Percentiles rank a stretch among this genome's conserved stretches.
Conservation (phyloP, 2,888 invertebrate species). For the Odontocerum albicorne region DNA sequence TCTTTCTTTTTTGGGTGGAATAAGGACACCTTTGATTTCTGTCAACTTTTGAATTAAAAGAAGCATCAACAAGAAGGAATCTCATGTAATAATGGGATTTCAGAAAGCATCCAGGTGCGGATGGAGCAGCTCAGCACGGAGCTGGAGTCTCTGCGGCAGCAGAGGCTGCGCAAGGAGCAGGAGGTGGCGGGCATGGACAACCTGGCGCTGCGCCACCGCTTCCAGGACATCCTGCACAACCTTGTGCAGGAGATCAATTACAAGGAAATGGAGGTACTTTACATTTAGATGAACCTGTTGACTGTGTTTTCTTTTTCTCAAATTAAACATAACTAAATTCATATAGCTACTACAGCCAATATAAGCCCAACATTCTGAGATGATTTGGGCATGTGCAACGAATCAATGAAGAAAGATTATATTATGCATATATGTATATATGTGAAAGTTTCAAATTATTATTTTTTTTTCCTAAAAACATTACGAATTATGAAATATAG, state of each 20-base stretch:
- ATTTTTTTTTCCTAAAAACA: no score
- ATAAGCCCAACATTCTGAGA: no score
- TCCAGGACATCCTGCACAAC: slow-evolving; percentile 79
- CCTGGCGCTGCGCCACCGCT: slow-evolving; percentile 76
- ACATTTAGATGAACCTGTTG: no score
- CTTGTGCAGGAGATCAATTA: slow-evolving; percentile 78
- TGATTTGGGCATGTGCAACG: no score
- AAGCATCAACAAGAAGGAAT: background rate
- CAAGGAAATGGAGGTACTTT: slow-evolving; percentile 66
- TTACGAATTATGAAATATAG: no score
- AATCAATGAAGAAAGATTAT: no score
- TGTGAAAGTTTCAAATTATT: no score
- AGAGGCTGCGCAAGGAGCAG: slow-evolving; percentile 76
- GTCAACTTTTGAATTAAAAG: background rate
- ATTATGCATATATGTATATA: no score
- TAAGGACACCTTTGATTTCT: background rate
- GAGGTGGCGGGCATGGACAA: slow-evolving; percentile 87
- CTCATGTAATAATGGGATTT: no score
- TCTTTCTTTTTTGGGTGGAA: background rate
- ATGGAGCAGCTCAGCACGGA: slow-evolving; percentile 74
- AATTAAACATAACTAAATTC: no score
- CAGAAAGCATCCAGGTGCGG: slow-evolving; percentile 61
- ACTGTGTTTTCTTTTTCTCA: background rate
- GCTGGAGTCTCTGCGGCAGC: slow-evolving; percentile 71
- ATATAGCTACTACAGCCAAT: no score